These are phyloP conservation scores for Suillia variegata DNA, from an alignment of 2,888 invertebrate genomes.

Conservation along the genomic window DNA sequence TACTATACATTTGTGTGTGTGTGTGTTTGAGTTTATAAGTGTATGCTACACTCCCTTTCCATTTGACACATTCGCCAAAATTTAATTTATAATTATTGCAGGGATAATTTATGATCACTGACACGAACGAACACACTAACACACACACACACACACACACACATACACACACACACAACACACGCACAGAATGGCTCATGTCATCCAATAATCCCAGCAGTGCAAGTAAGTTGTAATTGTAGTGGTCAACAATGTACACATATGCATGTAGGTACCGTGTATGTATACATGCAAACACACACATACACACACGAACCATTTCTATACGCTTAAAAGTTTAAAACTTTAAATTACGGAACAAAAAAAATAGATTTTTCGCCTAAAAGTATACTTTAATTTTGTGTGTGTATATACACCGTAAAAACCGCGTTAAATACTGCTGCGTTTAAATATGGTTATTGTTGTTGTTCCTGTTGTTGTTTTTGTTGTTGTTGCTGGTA, in stretches of 20 bases:
- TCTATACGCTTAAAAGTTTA: background rate
- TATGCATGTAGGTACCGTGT: background rate
- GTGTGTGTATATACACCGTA: no score
- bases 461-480: background rate
- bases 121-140: constrained; percentile 33
- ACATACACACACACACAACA: constrained; percentile 4
- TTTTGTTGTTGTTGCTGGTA: constrained; percentile 8
- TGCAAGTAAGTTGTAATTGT: background rate
- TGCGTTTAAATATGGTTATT: constrained; percentile 8
- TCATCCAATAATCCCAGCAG: background rate
- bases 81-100: constrained; percentile 53
- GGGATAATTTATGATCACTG: constrained; percentile 52
- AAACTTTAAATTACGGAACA: no score
- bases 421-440: no score
- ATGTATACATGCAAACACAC: background rate
- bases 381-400: no score
- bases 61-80: constrained; percentile 42
- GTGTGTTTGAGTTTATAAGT: constrained; percentile 28
- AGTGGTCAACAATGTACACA: background rate
- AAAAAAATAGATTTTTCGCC: no score
- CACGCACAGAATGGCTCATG: background rate
- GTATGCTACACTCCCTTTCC: constrained; percentile 31
- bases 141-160: constrained; percentile 12
- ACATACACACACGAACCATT: background rate
- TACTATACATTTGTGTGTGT: constrained; percentile 14